Base-by-base conservation (phyloP, 1,140 invertebrate genomes). In the Rhynchophorus ferrugineus region DNA sequence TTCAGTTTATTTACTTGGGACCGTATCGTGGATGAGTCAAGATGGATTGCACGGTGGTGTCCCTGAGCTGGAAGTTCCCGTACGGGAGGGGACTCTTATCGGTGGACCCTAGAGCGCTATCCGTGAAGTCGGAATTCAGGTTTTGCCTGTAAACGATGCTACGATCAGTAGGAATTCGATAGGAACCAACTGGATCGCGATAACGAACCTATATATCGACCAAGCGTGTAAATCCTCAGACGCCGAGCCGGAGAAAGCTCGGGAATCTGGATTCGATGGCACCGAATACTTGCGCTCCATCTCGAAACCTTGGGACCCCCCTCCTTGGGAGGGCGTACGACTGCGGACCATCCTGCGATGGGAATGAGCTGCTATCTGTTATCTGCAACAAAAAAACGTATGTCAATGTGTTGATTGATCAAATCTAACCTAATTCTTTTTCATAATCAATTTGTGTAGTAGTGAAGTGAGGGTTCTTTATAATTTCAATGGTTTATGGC, bases 141-240 rank as follows among this genome's bases (percentile, higher is more conserved):
- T 95, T 95, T 81, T 95, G 92, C 62, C 91, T 89, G 73, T 11
- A 73, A 73, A 29, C 24, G 24, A 29, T 34, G 5, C 0, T 43
- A 6, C 11, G 7, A 18, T 11, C 24, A 29, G 11, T n/a, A n/a
- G n/a, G n/a, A n/a, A n/a, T n/a, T n/a, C n/a, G n/a, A n/a, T n/a
- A n/a, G n/a, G n/a, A n/a, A n/a, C n/a, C n/a, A n/a, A n/a, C n/a
- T n/a, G n/a, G n/a, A n/a, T n/a, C n/a, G n/a, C n/a, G 11, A 42
- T 22, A 22, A 54, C 24, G 44, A 70, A 87, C 85, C 86, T 83
- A 73, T 94, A 95, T 65, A 95, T 94, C 44, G 89, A 92, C 92
- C 92, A 95, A 39, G 91, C 91, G 70, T 95, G 91, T 44, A 95
- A 76, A 71, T 95, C 91, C 66, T 94, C 91, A 19, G 87, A 89